A percentile compares a stretch with the other conserved stretches of the same genome.
phyloP scores from a whole-genome alignment of 2,113 vertebrate species.

The Varanus salvator region DNA sequence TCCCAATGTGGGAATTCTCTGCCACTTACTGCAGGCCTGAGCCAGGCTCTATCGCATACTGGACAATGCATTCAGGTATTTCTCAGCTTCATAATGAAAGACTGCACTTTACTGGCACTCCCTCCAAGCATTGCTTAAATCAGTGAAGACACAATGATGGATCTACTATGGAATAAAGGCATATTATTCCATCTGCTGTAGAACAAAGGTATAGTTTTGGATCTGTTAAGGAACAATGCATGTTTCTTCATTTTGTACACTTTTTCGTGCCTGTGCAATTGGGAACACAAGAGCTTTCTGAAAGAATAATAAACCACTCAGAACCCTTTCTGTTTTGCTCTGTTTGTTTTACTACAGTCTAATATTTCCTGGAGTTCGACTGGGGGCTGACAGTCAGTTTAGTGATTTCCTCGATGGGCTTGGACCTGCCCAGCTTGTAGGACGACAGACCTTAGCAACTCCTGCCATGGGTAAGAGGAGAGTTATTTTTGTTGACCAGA shows the following conservation, averaged over 20 bases:
- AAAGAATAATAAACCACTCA: not conserved
- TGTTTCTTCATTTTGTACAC: not conserved
- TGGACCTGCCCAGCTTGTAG: constrained; percentile 96
- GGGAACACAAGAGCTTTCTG: not conserved
- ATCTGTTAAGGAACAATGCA: not conserved
- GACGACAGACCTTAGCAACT: constrained; percentile 94
- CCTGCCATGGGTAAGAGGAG: constrained; percentile 92
- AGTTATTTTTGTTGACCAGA: constrained; percentile 17
- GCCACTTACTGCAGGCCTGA: not conserved
- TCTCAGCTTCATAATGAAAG: not conserved
- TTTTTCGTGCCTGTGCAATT: not conserved
- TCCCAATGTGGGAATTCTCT: not conserved
- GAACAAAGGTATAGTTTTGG: not conserved
- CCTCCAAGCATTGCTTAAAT: not conserved
- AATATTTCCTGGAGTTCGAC: constrained; percentile 94
- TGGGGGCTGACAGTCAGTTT: constrained; percentile 95
- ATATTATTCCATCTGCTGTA: not conserved
- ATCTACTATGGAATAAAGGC: not conserved
- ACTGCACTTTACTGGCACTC: not conserved
- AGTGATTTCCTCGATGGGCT: constrained; percentile 97
- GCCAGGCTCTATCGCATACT: not conserved
- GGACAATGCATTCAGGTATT: not conserved
- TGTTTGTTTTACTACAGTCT: constrained; percentile 78
- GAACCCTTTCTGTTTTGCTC: not conserved
- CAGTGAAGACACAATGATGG: not conserved